Evolutionary conservation across 1,140 invertebrate genomes (phyloP), one percentile per base, ranked within the genome.

Genomic region (Microplitis mediator): DNA sequence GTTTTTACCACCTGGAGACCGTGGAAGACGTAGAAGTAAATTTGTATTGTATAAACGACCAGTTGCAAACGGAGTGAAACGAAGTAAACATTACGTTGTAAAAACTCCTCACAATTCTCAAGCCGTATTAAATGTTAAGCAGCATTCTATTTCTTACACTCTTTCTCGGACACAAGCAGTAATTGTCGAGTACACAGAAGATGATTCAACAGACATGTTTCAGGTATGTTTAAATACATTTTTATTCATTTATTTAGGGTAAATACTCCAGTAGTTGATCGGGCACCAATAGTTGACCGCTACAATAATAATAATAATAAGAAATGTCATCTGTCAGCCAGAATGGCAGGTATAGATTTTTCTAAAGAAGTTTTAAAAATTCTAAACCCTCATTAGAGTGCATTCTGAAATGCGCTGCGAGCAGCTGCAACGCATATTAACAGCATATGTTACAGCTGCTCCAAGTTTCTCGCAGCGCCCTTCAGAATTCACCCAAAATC

Each of bases 181-280:
- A 77, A 98, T 99, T 80, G 97, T 99, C 14, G 97, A 99, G 87
- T 99, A 99, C 87, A 95, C 93, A 75, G 93, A 93, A 80, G 97
- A 99, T 86, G 92, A 95, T 69, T 93, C 96, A 81, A 99, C 96
- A 45, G 98, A 99, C 86, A 98, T 99, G 97, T 99, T 99, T 89
- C 97, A 99, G 91, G 96, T 97, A 87, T 89, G 87, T 78, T 16
- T 11, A 16, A 63, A 70, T 45, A 39, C 60, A 52, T 16, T 54
- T 9, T 60, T 35, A 5, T 4, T 54, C 50, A 60, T 35, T 11
- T 23, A 54, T 65, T 34, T 23, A 6, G 52, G 32, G n/a, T n/a
- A n/a, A n/a, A n/a, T n/a, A n/a, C n/a, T n/a, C n/a, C n/a, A n/a
- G n/a, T n/a, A n/a, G n/a, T n/a, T n/a, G n/a, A n/a, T n/a, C n/a